Percentiles rank a stretch among this genome's conserved stretches.
phyloP scores from a whole-genome alignment of 2,797 vertebrate genomes.

The Macropodus opercularis region DNA sequence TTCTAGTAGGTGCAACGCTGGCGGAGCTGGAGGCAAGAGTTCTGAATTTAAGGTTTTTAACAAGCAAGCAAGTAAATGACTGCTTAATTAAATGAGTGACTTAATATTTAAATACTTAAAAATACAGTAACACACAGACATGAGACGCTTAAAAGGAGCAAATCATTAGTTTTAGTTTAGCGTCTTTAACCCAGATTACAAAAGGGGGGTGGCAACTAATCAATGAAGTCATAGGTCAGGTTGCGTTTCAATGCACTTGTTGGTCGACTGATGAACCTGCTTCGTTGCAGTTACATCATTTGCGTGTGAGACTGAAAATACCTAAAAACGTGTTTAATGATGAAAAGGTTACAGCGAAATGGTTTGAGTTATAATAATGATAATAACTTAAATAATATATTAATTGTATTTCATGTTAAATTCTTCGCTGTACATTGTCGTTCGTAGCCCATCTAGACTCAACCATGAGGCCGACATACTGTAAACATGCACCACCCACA shows the following conservation, averaged over 20 bases:
- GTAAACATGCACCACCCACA: background rate
- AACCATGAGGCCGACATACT: too few species aligned
- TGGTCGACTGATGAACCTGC: too few species aligned
- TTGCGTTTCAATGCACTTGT: constrained; percentile 7
- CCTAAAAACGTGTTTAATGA: background rate
- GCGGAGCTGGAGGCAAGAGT: constrained; percentile 26
- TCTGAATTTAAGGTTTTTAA: constrained; percentile 11
- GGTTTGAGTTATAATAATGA: too few species aligned
- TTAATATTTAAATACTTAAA: too few species aligned
- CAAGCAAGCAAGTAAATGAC: constrained; percentile 15
- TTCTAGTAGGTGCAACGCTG: constrained; percentile 17
- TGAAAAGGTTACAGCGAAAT: too few species aligned
- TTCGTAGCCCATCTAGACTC: too few species aligned
- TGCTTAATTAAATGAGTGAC: background rate
- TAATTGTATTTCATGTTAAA: too few species aligned
- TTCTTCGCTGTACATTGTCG: too few species aligned
- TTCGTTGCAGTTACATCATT: background rate
- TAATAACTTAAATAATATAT: too few species aligned
- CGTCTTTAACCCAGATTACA: constrained; percentile 38
- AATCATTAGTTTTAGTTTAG: constrained; percentile 15
- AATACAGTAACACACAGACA: background rate
- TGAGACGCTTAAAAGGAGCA: background rate
- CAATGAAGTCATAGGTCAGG: constrained; percentile 26
- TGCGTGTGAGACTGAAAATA: background rate
- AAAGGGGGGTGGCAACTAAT: constrained; percentile 29